phyloP scores from a whole-genome alignment of 2,113 vertebrate species.

The Phrynosoma blainvillii region DNA sequence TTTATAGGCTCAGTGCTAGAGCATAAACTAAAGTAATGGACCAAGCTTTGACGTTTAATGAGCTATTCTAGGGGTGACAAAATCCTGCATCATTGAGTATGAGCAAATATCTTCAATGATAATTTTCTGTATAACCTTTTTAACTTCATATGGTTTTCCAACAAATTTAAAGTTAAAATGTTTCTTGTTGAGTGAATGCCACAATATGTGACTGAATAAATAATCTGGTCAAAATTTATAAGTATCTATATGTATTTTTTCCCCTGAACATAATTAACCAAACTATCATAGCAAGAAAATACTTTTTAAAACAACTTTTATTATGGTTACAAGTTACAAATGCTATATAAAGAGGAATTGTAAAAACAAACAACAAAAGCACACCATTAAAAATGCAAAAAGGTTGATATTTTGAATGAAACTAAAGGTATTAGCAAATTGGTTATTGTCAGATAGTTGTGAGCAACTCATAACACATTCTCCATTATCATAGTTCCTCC shows the following conservation, averaged over 20 bases:
- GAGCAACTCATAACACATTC: no score
- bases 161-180: conserved; percentile 37
- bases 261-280: neutral
- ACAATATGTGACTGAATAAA: neutral
- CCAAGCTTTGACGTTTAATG: conserved; percentile 55
- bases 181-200: conserved; percentile 22
- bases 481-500: no score
- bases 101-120: conserved; percentile 43
- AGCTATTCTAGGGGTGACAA: conserved; percentile 53
- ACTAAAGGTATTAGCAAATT: neutral
- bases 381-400: neutral
- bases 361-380: no score
- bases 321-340: neutral
- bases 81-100: conserved; percentile 34
- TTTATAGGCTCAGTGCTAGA: conserved; percentile 37
- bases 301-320: neutral
- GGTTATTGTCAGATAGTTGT: neutral
- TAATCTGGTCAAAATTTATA: conserved; percentile 3
- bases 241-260: neutral
- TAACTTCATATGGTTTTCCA: conserved; percentile 50
- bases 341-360: no score
- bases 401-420: neutral
- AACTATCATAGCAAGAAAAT: neutral
- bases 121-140: conserved; percentile 58
- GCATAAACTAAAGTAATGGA: conserved; percentile 39